Evolutionary conservation across 2,797 vertebrate species (phyloP).

Genomic region (Etheostoma perlongum): DNA sequence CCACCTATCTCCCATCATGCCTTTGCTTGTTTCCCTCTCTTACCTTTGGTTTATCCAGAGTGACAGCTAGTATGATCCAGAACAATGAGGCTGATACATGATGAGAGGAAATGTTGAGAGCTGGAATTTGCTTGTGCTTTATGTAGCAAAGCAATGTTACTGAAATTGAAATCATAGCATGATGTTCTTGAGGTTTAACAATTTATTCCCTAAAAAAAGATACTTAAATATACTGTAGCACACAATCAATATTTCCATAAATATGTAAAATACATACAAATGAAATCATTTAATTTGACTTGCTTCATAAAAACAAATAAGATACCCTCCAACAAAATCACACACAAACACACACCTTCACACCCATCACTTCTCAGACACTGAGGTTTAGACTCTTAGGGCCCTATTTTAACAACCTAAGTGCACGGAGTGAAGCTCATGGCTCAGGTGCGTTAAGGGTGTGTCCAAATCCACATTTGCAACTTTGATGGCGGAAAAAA

Average conservation of each 20-base stretch:
- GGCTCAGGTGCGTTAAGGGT: no score
- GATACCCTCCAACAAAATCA: constrained; percentile 10
- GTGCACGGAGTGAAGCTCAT: no score
- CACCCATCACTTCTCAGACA: constrained; percentile 44
- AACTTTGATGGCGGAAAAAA: no score
- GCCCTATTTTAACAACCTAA: background rate
- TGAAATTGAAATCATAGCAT: constrained; percentile 10
- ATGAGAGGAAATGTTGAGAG: constrained; percentile 2
- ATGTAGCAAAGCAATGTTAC: constrained; percentile 2
- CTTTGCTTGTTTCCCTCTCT: constrained; percentile 17
- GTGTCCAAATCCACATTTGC: no score
- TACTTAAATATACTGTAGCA: background rate
- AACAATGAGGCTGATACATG: constrained; percentile 19
- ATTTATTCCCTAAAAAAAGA: constrained; percentile 10
- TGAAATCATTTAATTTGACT: background rate
- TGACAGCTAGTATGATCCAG: constrained; percentile 35
- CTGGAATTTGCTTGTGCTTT: background rate
- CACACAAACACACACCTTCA: constrained; percentile 25
- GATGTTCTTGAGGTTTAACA: constrained; percentile 1
- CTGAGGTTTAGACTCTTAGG: constrained; percentile 54
- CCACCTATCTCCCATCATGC: constrained; percentile 24
- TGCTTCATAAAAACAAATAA: constrained; percentile 11
- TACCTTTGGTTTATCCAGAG: constrained; percentile 26
- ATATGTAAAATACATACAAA: constrained; percentile 9
- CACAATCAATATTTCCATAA: background rate